These are phyloP conservation scores for Tachycineta bicolor DNA, from an alignment of 2,113 vertebrate species.

Conservation along the genomic window DNA sequence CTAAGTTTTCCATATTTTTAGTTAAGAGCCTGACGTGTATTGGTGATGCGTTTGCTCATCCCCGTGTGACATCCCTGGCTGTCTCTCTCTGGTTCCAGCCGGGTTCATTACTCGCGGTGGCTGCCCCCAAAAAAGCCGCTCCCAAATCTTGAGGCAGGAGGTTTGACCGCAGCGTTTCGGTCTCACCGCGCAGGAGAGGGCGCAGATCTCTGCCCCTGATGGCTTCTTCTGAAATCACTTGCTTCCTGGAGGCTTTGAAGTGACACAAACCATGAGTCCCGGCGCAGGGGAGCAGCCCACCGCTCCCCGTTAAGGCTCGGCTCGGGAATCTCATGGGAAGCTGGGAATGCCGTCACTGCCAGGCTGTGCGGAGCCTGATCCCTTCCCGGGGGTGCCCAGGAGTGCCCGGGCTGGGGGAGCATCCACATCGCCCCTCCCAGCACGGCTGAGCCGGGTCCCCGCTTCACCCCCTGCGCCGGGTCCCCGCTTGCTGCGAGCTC, in stretches of 20 bases:
- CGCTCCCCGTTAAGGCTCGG: not conserved
- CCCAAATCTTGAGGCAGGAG: not conserved
- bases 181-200: not conserved
- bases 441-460: fast-evolving
- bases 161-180: fast-evolving
- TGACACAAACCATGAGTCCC: not conserved
- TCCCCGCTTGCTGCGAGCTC: not conserved
- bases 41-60: constrained; percentile 17
- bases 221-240: not conserved
- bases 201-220: not conserved
- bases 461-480: not conserved
- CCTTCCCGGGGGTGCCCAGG: not conserved
- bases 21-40: not conserved
- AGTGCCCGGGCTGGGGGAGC: not conserved
- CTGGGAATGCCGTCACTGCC: fast-evolving
- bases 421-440: fast-evolving
- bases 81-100: not conserved
- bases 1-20: constrained; percentile 27
- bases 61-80: not conserved
- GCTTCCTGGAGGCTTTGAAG: not conserved
- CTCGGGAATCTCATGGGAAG: not conserved
- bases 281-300: not conserved
- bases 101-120: constrained; percentile 17
- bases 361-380: not conserved
- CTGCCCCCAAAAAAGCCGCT: not conserved